Conservation (phyloP, 1,140 invertebrate genomes). For the Cyrtorhinus lividipennis region DNA sequence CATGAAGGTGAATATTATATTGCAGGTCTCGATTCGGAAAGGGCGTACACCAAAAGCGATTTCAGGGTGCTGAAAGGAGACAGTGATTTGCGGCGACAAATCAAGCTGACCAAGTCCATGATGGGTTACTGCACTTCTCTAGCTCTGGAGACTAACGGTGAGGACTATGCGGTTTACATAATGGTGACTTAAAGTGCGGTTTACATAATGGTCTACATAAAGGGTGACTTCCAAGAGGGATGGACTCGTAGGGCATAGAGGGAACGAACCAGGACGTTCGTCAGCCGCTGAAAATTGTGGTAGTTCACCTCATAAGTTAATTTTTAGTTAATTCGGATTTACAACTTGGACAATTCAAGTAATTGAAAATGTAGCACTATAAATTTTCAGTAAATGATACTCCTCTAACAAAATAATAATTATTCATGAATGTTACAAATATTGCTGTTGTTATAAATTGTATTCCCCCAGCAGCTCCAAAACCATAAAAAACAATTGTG, state of each 20-base stretch:
- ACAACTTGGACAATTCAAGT: not conserved
- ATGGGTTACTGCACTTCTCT: slow-evolving; percentile 65
- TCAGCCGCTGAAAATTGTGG: not conserved
- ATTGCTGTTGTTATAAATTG: no score
- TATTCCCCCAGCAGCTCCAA: no score
- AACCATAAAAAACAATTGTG: no score
- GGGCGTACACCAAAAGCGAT: slow-evolving; percentile 64
- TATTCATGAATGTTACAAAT: no score
- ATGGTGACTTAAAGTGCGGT: no score
- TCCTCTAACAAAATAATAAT: no score
- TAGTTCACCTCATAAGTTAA: not conserved
- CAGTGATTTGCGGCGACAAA: slow-evolving; percentile 46
- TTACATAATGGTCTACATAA: no score
- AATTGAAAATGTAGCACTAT: no score
- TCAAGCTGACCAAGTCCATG: slow-evolving; percentile 54
- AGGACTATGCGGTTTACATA: slow-evolving; percentile 22
- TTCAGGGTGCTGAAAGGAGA: slow-evolving; percentile 48
- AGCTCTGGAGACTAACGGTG: slow-evolving; percentile 69
- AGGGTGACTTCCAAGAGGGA: no score
- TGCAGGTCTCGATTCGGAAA: slow-evolving; percentile 38
- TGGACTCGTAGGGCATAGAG: not conserved
- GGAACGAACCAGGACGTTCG: not conserved
- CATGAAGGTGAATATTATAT: no score
- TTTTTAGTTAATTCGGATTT: not conserved
- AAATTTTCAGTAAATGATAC: no score